Percentiles rank a stretch among this genome's conserved stretches.
These are phyloP conservation scores for Sphaeramia orbicularis DNA, from an alignment of 2,797 vertebrate species.

Conservation along the genomic window DNA sequence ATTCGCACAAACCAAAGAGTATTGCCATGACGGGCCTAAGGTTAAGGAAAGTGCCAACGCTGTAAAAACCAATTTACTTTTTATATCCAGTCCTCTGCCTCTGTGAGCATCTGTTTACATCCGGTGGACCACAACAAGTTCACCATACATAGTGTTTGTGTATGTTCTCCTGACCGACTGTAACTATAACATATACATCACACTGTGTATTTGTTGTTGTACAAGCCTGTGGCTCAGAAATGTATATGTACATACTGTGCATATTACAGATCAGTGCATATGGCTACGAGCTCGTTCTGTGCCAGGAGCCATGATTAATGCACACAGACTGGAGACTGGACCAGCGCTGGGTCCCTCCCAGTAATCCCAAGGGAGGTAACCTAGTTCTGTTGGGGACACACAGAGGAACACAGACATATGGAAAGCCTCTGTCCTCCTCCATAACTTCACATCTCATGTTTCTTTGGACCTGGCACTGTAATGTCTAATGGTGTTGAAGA, in stretches of 20 bases:
- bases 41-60: slow-evolving; percentile 2
- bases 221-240: slow-evolving; percentile 5
- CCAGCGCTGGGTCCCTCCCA: slow-evolving; percentile 23
- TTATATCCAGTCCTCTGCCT: too few species aligned
- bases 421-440: background rate
- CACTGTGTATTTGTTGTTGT: background rate
- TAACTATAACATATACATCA: background rate
- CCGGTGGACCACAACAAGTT: too few species aligned
- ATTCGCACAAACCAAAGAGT: background rate
- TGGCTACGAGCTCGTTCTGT: slow-evolving; percentile 18
- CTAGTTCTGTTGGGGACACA: slow-evolving; percentile 60
- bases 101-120: too few species aligned
- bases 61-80: background rate
- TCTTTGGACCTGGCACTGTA: background rate
- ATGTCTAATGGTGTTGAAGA: too few species aligned
- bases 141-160: background rate
- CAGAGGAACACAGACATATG: background rate
- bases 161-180: background rate
- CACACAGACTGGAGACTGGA: slow-evolving; percentile 48
- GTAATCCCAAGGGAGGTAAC: slow-evolving; percentile 49
- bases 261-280: slow-evolving; percentile 25
- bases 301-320: slow-evolving; percentile 64
- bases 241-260: slow-evolving; percentile 2
- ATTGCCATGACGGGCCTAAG: background rate
- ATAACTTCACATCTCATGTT: slow-evolving; percentile 4